Conservation (phyloP, 2,113 vertebrate species). For the Noctilio leporinus region DNA sequence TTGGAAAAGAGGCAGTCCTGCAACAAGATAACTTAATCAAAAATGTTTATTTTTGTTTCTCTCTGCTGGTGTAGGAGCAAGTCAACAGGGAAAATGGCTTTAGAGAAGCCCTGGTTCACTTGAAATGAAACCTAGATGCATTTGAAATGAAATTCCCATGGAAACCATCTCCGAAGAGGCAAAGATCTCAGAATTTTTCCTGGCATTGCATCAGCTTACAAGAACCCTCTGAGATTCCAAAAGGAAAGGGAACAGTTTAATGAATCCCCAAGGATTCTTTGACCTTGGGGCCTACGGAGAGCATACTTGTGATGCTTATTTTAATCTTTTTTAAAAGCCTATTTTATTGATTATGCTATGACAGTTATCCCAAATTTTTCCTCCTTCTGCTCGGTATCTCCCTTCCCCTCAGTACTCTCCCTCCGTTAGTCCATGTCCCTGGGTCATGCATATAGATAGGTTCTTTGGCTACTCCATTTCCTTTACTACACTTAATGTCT, state of each 20-base stretch:
- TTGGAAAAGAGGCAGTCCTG: background rate
- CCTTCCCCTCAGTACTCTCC: too few relatives aligned
- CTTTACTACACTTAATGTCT: too few relatives aligned
- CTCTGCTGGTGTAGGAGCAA: background rate
- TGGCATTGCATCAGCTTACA: background rate
- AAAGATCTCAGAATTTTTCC: background rate
- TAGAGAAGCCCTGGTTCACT: background rate
- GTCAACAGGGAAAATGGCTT: background rate
- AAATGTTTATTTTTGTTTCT: background rate
- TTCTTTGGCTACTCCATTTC: too few relatives aligned
- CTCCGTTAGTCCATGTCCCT: too few relatives aligned
- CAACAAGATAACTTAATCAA: background rate
- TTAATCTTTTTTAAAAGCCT: too few relatives aligned
- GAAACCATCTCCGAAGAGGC: constrained; percentile 26
- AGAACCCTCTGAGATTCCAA: background rate
- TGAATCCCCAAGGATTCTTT: background rate
- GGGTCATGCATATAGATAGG: too few relatives aligned
- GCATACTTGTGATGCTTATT: background rate
- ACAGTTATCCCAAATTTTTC: too few relatives aligned
- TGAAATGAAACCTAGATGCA: constrained; percentile 38
- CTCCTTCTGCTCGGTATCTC: too few relatives aligned
- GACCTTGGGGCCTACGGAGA: background rate
- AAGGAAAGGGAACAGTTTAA: constrained; percentile 8
- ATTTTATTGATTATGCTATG: too few relatives aligned
- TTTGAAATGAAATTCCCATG: constrained; percentile 45